Evolutionary conservation across 2,113 vertebrate species (phyloP), one percentile per base, ranked within the genome.

Genomic region (Corythaixoides concolor): DNA sequence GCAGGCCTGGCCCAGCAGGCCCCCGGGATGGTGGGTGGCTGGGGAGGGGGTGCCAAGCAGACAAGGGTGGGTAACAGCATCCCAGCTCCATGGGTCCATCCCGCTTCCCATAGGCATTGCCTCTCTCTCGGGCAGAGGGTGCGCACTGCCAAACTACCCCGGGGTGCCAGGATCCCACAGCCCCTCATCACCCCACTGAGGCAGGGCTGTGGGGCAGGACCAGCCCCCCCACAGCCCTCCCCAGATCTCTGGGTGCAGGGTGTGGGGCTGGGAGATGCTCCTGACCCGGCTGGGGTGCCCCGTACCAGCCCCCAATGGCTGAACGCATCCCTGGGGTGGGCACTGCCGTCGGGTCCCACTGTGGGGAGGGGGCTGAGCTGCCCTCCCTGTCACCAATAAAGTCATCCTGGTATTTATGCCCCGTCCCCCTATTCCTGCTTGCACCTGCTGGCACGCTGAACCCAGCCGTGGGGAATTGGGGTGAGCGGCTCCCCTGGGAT

Each of bases 361-460:
- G 0, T 28, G 73, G 35, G 67, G 60, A 85, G 53, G 66, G 68
- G 81, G 59, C 3, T 41, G 1, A 64, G 19, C 33, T 49, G 68
- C 35, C 17, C 22, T 19, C 49, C 53, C 33, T 24, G 18, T 23
- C 88, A 50, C 93, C 81, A 96, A 96, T 96, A 95, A 97, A 97
- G 66, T 53, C 62, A 67, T 69, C 89, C 94, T 67, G 78, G 24
- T 93, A 96, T 94, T 97, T 96, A 96, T 30, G 35, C 35, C 50
- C 60, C 3, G 88, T 39, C 27, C 73, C 30, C 14, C 50, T n/a
- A 4, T 55, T 89, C 35, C 73, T 60, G 32, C 63, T 81, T 75
- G 60, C 26, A 8, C 47, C 53, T 39, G 1, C 32, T 4, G 14
- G 26, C 30, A 5, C 1, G 9, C 52, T 24, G 9, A 32, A 4